phyloP scores from a whole-genome alignment of 2,113 vertebrate species.

The Misgurnus mizolepis region DNA sequence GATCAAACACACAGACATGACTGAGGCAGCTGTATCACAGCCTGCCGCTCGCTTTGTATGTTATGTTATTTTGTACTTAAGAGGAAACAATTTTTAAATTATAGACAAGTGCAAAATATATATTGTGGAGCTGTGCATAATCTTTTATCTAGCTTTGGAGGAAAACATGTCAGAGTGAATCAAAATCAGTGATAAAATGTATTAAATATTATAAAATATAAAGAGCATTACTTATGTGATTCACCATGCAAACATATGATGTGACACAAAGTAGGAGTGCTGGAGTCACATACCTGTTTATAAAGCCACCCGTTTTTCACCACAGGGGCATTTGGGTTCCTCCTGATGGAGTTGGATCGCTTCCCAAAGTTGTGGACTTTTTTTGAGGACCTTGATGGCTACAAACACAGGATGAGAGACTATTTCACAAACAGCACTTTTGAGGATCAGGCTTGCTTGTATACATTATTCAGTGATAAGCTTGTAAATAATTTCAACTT shows the following conservation, averaged over 20 bases:
- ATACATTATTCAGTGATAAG: background rate
- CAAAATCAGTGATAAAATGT: too few species aligned
- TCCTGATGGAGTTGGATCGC: slow-evolving; percentile 95
- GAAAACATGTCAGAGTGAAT: too few species aligned
- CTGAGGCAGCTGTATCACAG: background rate
- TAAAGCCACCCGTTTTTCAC: slow-evolving; percentile 94
- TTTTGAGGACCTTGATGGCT: slow-evolving; percentile 92
- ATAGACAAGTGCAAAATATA: background rate
- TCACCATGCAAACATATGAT: too few species aligned
- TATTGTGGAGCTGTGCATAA: background rate
- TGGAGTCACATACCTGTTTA: slow-evolving; percentile 84
- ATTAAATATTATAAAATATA: too few species aligned
- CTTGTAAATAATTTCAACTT: slow-evolving; percentile 20
- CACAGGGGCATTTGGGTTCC: slow-evolving; percentile 92
- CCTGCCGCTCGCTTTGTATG: background rate
- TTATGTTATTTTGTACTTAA: background rate
- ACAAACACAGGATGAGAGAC: slow-evolving; percentile 49
- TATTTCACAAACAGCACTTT: background rate
- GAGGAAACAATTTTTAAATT: background rate
- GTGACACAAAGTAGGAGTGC: background rate
- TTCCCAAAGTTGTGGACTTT: slow-evolving; percentile 98
- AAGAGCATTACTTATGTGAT: too few species aligned
- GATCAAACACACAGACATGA: background rate
- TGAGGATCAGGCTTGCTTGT: background rate
- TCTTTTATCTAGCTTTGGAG: background rate